Percentiles rank a stretch among this genome's conserved stretches.
phyloP scores from a whole-genome alignment of 2,113 vertebrate genomes.

The Crotalus helleri region DNA sequence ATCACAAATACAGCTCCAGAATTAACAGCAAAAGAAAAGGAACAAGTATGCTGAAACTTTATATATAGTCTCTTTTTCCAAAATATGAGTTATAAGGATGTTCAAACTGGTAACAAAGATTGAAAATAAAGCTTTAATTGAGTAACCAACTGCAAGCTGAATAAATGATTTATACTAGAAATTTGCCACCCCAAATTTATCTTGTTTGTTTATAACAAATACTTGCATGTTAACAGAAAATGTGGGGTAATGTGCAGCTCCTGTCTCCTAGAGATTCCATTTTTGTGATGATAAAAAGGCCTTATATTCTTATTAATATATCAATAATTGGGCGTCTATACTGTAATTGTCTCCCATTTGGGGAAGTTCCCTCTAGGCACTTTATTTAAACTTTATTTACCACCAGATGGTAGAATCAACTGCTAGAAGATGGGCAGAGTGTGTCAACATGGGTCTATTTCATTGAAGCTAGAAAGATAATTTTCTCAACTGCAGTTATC shows the following conservation, averaged over 20 bases:
- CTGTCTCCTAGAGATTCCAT: neutral
- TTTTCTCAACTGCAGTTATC: neutral
- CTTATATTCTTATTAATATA: neutral
- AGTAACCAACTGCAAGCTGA: neutral
- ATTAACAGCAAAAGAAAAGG: constrained; percentile 77
- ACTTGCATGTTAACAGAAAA: neutral
- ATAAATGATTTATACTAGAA: neutral
- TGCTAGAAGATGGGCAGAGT: neutral
- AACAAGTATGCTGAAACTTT: constrained; percentile 78
- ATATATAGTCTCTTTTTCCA: neutral
- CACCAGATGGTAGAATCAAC: neutral
- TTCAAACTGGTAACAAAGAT: neutral
- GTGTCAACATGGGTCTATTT: neutral
- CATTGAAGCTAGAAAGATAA: neutral
- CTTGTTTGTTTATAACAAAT: neutral
- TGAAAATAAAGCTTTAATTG: neutral
- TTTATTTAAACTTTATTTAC: neutral
- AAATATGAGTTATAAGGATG: neutral
- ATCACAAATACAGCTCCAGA: constrained; percentile 48
- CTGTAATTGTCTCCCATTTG: too few species aligned
- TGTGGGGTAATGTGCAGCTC: neutral
- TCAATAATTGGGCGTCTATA: neutral
- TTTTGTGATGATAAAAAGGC: neutral
- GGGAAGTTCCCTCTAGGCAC: neutral
- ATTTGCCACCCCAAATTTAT: neutral